Percentiles rank a stretch among this genome's conserved stretches.
phyloP scores from a whole-genome alignment of 37 sponge, comb jelly and placozoan genomes.

The Amphimedon queenslandica region DNA sequence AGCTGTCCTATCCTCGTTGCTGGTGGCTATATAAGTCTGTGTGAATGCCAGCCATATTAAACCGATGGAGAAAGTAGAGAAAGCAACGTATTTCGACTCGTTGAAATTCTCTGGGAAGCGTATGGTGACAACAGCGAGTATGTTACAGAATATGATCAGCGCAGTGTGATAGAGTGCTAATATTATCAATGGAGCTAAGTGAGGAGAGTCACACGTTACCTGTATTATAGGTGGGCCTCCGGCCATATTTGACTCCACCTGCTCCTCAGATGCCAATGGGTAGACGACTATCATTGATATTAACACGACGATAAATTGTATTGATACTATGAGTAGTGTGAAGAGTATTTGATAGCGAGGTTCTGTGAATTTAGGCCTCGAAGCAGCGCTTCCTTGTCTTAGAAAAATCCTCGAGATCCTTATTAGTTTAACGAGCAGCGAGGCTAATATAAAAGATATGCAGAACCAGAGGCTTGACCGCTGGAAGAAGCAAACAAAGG shows the following conservation, averaged over 20 bases:
- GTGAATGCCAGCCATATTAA: constrained; percentile 66
- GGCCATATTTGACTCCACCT: not conserved
- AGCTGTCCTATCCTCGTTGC: constrained; percentile 37
- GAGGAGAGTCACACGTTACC: constrained; percentile 32
- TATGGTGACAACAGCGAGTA: constrained; percentile 57
- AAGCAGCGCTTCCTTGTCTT: not conserved
- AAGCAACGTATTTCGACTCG: constrained; percentile 66
- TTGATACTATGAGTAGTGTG: constrained; percentile 42
- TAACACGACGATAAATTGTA: constrained; percentile 38
- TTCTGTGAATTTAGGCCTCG: constrained; percentile 51
- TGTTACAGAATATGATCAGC: constrained; percentile 46
- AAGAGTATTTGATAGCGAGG: constrained; percentile 60
- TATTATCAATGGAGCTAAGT: constrained; percentile 17
- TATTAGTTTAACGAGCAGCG: constrained; percentile 76
- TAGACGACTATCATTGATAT: constrained; percentile 14
- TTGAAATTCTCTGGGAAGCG: constrained; percentile 78
- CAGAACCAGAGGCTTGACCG: constrained; percentile 54
- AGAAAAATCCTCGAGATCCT: constrained; percentile 75
- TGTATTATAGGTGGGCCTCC: constrained; percentile 26
- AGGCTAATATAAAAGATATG: constrained; percentile 62
- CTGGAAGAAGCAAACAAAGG: constrained; percentile 53
- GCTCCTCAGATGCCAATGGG: constrained; percentile 10
- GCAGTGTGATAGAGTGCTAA: constrained; percentile 39
- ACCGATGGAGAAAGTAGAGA: constrained; percentile 50
- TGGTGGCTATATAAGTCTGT: constrained; percentile 38